Conservation (phyloP, 1,140 invertebrate species). For the Spodoptera litura region DNA sequence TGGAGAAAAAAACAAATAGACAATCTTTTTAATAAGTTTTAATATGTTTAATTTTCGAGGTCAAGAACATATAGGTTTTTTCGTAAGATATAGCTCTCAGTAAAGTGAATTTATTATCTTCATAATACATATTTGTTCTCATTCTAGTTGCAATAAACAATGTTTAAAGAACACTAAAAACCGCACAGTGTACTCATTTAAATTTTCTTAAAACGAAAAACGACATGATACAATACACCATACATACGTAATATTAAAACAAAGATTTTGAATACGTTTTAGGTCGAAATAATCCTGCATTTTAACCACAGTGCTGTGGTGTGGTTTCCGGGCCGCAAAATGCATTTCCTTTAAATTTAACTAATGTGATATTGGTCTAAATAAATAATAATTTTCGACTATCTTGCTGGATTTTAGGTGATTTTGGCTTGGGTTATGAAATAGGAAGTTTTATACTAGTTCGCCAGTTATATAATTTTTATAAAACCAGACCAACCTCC, state of each 20-base stretch:
- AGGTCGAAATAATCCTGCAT: constrained; percentile 41
- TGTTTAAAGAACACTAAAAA: neutral
- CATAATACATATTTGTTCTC: too few relatives aligned
- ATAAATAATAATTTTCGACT: constrained; percentile 62
- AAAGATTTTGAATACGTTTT: constrained; percentile 51
- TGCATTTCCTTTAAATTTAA: constrained; percentile 74
- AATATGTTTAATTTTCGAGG: too few relatives aligned
- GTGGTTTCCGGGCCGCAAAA: constrained; percentile 55
- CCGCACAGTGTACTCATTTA: constrained; percentile 5
- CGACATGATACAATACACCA: constrained; percentile 54
- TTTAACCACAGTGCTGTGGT: constrained; percentile 65
- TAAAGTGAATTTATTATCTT: too few relatives aligned
- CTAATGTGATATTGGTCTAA: constrained; percentile 61
- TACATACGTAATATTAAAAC: constrained; percentile 48
- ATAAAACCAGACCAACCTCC: too few relatives aligned
- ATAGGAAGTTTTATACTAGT: neutral
- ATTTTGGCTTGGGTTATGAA: constrained; percentile 2
- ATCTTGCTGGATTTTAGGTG: constrained; percentile 54
- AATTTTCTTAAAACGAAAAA: constrained; percentile 58
- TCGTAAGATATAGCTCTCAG: too few relatives aligned
- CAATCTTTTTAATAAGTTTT: too few relatives aligned
- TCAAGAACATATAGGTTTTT: too few relatives aligned
- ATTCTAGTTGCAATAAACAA: too few relatives aligned
- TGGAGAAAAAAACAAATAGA: too few relatives aligned
- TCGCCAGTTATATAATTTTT: too few relatives aligned